These are phyloP conservation scores for Drosophila kuntzei DNA, from an alignment of 2,888 invertebrate genomes.

Conservation along the genomic window DNA sequence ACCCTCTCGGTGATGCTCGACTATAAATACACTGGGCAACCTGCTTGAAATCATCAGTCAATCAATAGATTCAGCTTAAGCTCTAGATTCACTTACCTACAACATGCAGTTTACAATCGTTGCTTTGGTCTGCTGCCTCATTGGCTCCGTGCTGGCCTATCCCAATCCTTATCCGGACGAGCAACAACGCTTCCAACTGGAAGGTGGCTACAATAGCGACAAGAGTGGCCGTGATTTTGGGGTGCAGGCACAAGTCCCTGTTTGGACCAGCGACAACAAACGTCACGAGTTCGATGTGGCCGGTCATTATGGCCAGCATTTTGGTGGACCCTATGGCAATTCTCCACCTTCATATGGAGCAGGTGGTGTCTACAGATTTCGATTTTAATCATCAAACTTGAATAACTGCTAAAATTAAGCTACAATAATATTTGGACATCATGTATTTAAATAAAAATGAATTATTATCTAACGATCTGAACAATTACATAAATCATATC, in stretches of 20 bases:
- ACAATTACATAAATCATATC: not conserved
- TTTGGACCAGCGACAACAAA: constrained; percentile 78
- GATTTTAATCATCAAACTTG: constrained; percentile 30
- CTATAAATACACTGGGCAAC: constrained; percentile 40
- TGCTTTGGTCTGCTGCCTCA: constrained; percentile 42
- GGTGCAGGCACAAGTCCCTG: constrained; percentile 59
- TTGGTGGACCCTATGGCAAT: constrained; percentile 81
- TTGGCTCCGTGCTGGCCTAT: constrained; percentile 29
- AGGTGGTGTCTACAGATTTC: constrained; percentile 59
- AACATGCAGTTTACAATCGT: constrained; percentile 42
- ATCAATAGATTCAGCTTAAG: constrained; percentile 9
- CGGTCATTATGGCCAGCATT: constrained; percentile 75
- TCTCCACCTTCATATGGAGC: constrained; percentile 57
- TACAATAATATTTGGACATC: not conserved
- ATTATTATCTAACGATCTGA: not conserved
- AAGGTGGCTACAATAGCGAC: constrained; percentile 53
- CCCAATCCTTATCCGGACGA: constrained; percentile 28
- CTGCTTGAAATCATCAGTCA: constrained; percentile 31
- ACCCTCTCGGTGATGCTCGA: not conserved
- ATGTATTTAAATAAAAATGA: constrained; percentile 23
- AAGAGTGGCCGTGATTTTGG: constrained; percentile 64
- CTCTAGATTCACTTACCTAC: constrained; percentile 11
- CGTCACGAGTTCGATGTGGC: constrained; percentile 73
- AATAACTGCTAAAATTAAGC: not conserved
- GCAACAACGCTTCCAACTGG: constrained; percentile 33